Conservation (phyloP, 2,797 vertebrate species). For the Nyctalus aviator region DNA sequence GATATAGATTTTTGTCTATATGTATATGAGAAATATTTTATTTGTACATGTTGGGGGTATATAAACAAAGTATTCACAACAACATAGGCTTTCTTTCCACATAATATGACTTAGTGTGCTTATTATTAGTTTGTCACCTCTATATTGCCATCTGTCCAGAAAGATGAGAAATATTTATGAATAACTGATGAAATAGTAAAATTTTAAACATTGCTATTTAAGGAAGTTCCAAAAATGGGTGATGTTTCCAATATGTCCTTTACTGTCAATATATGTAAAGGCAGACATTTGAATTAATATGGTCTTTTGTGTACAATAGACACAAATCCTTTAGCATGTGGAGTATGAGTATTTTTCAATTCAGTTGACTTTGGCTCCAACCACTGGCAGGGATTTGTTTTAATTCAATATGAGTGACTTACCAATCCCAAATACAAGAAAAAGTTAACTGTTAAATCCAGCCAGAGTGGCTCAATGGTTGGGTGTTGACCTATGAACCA, state of each 20-base stretch:
- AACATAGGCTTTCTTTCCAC: background rate
- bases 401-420: background rate
- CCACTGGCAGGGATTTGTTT: background rate
- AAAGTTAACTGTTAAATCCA: no score
- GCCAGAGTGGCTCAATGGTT: no score
- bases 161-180: background rate
- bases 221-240: background rate
- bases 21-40: background rate
- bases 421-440: background rate
- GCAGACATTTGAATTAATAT: background rate
- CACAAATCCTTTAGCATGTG: background rate
- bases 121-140: background rate
- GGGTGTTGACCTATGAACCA: no score
- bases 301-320: background rate
- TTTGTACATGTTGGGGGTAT: background rate
- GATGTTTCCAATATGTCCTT: background rate
- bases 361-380: background rate
- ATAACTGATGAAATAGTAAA: background rate
- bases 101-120: background rate
- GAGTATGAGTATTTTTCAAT: background rate
- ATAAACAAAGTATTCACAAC: background rate
- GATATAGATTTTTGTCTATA: background rate
- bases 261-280: background rate
- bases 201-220: background rate
- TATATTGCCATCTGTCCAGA: background rate